Conservation (phyloP, 2,888 invertebrate genomes). For the Apodemia mormo region DNA sequence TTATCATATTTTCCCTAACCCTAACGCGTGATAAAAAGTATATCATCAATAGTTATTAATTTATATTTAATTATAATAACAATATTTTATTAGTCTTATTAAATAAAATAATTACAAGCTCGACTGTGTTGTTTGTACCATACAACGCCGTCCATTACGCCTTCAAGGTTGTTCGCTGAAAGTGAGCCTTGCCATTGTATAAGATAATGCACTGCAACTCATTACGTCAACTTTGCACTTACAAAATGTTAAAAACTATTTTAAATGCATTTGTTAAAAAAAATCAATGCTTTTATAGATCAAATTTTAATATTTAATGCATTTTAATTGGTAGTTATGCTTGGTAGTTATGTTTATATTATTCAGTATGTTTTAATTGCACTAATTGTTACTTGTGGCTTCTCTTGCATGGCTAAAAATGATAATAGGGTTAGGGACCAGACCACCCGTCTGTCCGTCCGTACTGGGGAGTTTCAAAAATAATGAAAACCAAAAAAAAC, state of each 20-base stretch:
- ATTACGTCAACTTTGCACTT: slow-evolving; percentile 18
- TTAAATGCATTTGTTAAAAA: slow-evolving; percentile 29
- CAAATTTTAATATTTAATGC: not conserved
- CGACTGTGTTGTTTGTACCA: not conserved
- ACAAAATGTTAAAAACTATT: slow-evolving; percentile 12
- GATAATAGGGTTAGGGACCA: too few species aligned
- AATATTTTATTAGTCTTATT: too few species aligned
- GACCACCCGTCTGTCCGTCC: too few species aligned
- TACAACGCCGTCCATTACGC: slow-evolving; percentile 1
- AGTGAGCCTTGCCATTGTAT: slow-evolving; percentile 55
- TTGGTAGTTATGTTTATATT: not conserved
- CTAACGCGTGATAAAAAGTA: too few species aligned
- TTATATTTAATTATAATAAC: too few species aligned
- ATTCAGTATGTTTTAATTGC: not conserved
- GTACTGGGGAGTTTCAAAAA: too few species aligned
- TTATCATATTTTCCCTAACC: too few species aligned
- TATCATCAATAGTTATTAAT: too few species aligned
- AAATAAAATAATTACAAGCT: not conserved
- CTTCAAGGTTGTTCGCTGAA: slow-evolving; percentile 64
- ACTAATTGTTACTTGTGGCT: not conserved
- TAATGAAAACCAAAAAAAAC: too few species aligned
- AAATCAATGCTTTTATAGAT: slow-evolving; percentile 2
- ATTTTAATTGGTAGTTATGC: not conserved
- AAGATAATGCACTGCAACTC: slow-evolving; percentile 23
- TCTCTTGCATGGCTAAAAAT: too few species aligned